phyloP scores from a whole-genome alignment of 1,140 invertebrate genomes.

The Drosophila fuyamai region DNA sequence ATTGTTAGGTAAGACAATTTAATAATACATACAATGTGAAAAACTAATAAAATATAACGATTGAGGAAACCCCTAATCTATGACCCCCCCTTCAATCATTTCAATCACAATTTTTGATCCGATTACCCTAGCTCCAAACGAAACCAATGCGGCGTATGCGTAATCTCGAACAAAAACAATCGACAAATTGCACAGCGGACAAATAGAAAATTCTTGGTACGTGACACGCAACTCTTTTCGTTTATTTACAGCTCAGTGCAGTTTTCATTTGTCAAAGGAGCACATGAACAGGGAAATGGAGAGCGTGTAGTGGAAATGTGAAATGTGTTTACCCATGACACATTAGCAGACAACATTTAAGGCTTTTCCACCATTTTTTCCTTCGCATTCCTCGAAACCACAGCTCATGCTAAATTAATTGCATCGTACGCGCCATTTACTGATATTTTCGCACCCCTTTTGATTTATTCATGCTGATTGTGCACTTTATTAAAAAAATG shows the following conservation, averaged over 20 bases:
- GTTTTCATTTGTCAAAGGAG: slow-evolving; percentile 55
- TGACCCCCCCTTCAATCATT: background rate
- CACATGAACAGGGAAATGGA: slow-evolving; percentile 1
- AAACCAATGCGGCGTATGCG: slow-evolving; percentile 34
- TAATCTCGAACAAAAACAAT: slow-evolving; percentile 27
- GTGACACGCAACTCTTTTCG: slow-evolving; percentile 38
- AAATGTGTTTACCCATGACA: slow-evolving; percentile 38
- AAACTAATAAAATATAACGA: background rate
- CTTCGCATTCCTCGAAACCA: background rate
- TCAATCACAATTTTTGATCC: slow-evolving; percentile 23
- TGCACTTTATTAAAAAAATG: slow-evolving; percentile 4
- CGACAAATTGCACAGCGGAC: slow-evolving; percentile 43
- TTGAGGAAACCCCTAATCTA: background rate
- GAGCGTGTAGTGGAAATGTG: slow-evolving; percentile 19
- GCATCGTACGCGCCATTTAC: slow-evolving; percentile 30
- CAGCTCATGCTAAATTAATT: slow-evolving; percentile 39
- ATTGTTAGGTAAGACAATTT: no score
- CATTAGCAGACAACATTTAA: slow-evolving; percentile 31
- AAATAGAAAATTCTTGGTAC: slow-evolving; percentile 43
- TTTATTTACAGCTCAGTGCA: slow-evolving; percentile 49
- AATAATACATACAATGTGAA: no score
- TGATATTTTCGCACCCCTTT: background rate
- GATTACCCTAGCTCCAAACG: background rate
- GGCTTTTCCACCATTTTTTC: slow-evolving; percentile 12
- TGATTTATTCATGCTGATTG: slow-evolving; percentile 29